Evolutionary conservation across 1,140 invertebrate genomes (phyloP).

Genomic region (Zaprionus ornatus): DNA sequence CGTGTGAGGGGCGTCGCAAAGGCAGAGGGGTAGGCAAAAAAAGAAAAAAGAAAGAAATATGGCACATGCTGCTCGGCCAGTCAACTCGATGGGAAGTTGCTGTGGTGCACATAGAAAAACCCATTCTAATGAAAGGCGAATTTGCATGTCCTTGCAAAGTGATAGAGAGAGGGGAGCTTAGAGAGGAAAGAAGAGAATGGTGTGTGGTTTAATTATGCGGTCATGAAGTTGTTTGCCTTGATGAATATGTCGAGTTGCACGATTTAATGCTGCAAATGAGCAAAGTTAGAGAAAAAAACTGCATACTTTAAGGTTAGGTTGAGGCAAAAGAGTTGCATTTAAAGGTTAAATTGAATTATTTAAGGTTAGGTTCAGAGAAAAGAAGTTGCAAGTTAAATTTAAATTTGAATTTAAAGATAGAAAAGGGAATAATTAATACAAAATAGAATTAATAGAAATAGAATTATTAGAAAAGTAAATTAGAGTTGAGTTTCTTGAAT

Average conservation of each 20-base stretch:
- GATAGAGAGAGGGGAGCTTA: background rate
- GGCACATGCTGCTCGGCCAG: slow-evolving; percentile 56
- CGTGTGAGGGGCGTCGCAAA: background rate
- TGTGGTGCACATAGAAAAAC: slow-evolving; percentile 28
- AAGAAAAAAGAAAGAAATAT: slow-evolving; percentile 30
- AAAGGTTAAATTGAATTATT: too few relatives aligned
- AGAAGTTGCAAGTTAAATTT: too few relatives aligned
- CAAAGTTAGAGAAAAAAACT: background rate
- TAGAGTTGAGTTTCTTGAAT: too few relatives aligned
- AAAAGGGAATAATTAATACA: background rate
- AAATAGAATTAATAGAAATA: too few relatives aligned
- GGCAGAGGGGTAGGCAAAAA: background rate
- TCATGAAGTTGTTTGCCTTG: slow-evolving; percentile 27
- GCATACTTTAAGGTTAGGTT: background rate
- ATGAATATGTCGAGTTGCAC: background rate
- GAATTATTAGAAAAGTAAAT: too few relatives aligned
- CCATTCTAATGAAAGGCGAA: slow-evolving; percentile 44
- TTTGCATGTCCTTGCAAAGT: slow-evolving; percentile 40
- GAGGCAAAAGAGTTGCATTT: background rate
- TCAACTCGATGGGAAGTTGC: slow-evolving; percentile 61
- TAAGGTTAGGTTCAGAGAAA: too few relatives aligned
- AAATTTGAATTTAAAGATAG: background rate
- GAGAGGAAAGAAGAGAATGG: background rate
- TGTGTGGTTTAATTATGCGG: slow-evolving; percentile 43
- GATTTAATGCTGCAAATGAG: slow-evolving; percentile 9